Conservation (phyloP, 2,113 vertebrate genomes). For the Sisor rabdophorus region DNA sequence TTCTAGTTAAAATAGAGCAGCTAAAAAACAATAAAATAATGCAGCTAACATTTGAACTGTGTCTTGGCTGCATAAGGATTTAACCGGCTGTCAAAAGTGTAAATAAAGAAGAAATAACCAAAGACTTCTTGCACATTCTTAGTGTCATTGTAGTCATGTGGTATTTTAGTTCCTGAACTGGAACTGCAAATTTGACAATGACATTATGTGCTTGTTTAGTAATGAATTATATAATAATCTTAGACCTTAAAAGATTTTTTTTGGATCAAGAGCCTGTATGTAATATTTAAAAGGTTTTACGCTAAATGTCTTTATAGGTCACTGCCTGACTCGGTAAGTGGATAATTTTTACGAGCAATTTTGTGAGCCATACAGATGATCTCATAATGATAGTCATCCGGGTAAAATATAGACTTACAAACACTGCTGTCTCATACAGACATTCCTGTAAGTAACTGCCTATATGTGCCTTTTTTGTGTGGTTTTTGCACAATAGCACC, state of each 20-base stretch:
- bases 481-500: constrained; percentile 32
- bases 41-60: constrained; percentile 38
- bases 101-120: too few species aligned
- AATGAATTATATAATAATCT: background rate
- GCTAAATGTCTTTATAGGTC: constrained; percentile 15
- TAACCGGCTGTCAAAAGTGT: constrained; percentile 11
- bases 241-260: background rate
- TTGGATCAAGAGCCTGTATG: background rate
- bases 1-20: constrained; percentile 57
- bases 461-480: background rate
- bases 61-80: constrained; percentile 26
- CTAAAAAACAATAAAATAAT: constrained; percentile 60
- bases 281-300: background rate
- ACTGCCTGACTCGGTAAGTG: constrained; percentile 43
- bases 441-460: background rate
- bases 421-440: constrained; percentile 40
- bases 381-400: constrained; percentile 65
- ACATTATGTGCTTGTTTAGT: background rate
- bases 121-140: too few species aligned
- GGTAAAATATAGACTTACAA: constrained; percentile 54
- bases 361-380: constrained; percentile 53
- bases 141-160: constrained; percentile 16
- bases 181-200: constrained; percentile 37
- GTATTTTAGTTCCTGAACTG: constrained; percentile 24
- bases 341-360: constrained; percentile 47